These are phyloP conservation scores for Halichoeres trimaculatus DNA, from an alignment of 2,113 vertebrate species.

Conservation along the genomic window DNA sequence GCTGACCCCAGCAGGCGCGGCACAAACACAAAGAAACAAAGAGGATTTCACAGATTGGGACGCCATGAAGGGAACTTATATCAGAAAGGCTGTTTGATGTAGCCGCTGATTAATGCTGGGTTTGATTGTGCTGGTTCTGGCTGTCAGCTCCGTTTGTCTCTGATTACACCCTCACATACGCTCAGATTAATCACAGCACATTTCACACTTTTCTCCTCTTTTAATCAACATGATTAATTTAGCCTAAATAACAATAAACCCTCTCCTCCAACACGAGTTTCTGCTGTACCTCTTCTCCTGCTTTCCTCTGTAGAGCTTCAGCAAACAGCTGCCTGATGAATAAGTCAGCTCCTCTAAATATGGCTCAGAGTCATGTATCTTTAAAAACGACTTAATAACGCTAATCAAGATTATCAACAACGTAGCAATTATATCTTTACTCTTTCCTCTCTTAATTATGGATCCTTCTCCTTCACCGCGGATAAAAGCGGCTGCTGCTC, in stretches of 20 bases:
- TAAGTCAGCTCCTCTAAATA: conserved; percentile 83
- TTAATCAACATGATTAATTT: background rate
- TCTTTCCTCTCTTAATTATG: conserved; percentile 85
- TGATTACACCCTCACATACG: background rate
- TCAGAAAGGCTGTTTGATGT: background rate
- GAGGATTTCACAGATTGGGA: conserved; percentile 16
- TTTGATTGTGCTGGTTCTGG: conserved; percentile 24
- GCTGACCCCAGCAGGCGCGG: conserved; percentile 60
- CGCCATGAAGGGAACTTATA: conserved; percentile 6
- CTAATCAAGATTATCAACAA: conserved; percentile 85
- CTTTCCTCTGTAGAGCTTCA: conserved; percentile 71
- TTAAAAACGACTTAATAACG: conserved; percentile 82
- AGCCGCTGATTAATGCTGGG: conserved; percentile 5
- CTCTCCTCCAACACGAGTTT: conserved; percentile 4
- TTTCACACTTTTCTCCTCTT: background rate
- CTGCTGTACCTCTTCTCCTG: conserved; percentile 55
- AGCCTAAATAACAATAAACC: conserved; percentile 6
- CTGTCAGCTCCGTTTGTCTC: conserved; percentile 9
- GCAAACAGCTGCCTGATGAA: conserved; percentile 85
- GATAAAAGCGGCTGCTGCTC: conserved; percentile 63
- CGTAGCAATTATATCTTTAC: conserved; percentile 82
- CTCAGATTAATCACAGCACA: conserved; percentile 1
- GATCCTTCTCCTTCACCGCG: conserved; percentile 70
- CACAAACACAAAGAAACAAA: conserved; percentile 54
- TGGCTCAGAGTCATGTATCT: conserved; percentile 86